phyloP scores from a whole-genome alignment of 2,797 vertebrate genomes.

The Poliocrania exsul region DNA sequence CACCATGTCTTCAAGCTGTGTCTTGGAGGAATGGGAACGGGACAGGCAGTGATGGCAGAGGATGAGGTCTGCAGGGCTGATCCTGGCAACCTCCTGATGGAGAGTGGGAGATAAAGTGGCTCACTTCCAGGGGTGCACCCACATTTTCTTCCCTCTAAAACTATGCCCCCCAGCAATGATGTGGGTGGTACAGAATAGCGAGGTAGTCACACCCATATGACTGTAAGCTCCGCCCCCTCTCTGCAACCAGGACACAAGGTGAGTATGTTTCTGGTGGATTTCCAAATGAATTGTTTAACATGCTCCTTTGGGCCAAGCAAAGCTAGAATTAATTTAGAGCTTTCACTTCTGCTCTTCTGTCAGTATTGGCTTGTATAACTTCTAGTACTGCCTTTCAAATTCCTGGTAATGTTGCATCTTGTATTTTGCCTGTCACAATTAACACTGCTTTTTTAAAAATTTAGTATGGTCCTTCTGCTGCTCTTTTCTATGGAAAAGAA shows the following conservation, averaged over 20 bases:
- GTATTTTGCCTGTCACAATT: neutral
- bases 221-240: rapidly evolving
- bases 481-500: neutral
- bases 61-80: neutral
- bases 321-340: neutral
- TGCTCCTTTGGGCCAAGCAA: neutral
- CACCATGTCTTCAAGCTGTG: neutral
- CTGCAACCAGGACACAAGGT: neutral
- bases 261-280: neutral
- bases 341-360: neutral
- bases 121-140: neutral
- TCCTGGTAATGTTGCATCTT: neutral
- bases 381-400: neutral
- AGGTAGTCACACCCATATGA: rapidly evolving
- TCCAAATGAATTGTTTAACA: neutral
- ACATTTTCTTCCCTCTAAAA: neutral
- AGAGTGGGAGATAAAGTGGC: neutral
- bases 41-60: rapidly evolving
- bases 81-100: neutral
- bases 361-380: neutral
- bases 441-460: neutral
- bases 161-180: neutral
- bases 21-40: neutral
- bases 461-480: neutral
- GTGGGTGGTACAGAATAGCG: too few species aligned